Base-by-base conservation (phyloP, 2,888 invertebrate species). In the Hofmannophila pseudospretella region DNA sequence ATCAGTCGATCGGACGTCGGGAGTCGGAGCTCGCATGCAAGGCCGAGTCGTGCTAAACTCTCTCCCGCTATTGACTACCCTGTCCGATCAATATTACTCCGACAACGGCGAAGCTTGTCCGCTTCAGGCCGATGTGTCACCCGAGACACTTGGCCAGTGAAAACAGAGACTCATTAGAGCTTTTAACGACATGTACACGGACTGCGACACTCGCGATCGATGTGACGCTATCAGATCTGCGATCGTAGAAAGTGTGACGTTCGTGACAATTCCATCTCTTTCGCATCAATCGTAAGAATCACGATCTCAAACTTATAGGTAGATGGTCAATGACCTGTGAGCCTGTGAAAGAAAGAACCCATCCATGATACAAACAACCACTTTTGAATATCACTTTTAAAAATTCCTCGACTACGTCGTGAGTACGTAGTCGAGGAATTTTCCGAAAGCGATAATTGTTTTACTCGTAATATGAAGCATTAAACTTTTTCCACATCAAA, bases 111-210 rank as follows among this genome's bases (percentile, higher is more conserved):
- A 47, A 56, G 45, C 51, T 47, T 51, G 54, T 51, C 50, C 43
- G 41, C 42, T 34, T 42, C 41, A 34, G 39, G 26, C 36, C 30
- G 39, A 67, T 72, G 27, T 27, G 27, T 11, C 27, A 62, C 58
- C 46, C 55, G 52, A 9, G 62, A 67, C 69, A 67, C 64, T 57
- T 58, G 40, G 52, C 56, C 46, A 67, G 70, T 65, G 69, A 70
- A 68, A 75, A 73, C 67, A 58, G 61, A 64, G 57, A 68, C 75
- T 73, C 72, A 76, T 76, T 76, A 76, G 65, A 62, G 55, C 62
- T 67, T 61, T 67, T 64, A 67, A 52, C 66, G 66, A 65, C 67
- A 63, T 66, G 62, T 62, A 61, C 54, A 61, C 53, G 51, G 65
- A 54, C 58, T 53, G 62, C 58, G 62, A 61, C 31, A 14, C 11